Percentiles rank a stretch among this genome's conserved stretches.
These are phyloP conservation scores for Bradynema listronoti DNA, from an alignment of 1,140 invertebrate species.

Conservation along the genomic window DNA sequence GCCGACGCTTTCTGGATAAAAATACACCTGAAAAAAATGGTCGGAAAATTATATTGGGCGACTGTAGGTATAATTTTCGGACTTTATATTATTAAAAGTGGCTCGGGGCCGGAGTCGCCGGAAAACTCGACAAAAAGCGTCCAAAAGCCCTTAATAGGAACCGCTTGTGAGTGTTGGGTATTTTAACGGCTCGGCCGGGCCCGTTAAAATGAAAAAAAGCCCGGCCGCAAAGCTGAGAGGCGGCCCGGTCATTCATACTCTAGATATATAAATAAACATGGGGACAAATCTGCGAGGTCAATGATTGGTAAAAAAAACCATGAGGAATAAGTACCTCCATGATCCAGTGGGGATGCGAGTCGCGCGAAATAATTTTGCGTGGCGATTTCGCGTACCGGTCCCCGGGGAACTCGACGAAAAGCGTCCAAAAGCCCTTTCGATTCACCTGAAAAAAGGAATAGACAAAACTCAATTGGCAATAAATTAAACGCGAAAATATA, in stretches of 20 bases:
- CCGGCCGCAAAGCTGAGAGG: no score
- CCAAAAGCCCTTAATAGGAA: conserved; percentile 10
- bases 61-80: neutral
- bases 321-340: no score
- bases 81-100: neutral
- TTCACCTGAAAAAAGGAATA: conserved; percentile 37
- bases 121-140: neutral
- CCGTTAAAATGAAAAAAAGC: neutral
- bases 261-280: neutral
- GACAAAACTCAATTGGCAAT: no score
- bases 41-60: neutral
- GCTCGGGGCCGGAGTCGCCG: neutral
- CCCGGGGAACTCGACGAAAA: conserved; percentile 55
- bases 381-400: conserved; percentile 56
- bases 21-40: conserved; percentile 41
- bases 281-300: neutral
- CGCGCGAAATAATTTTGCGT: conserved; percentile 51
- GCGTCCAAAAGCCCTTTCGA: conserved; percentile 55
- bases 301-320: no score
- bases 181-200: neutral
- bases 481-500: conserved; percentile 3
- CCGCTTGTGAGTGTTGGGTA: neutral
- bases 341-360: conserved; percentile 56
- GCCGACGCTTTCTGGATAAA: conserved; percentile 49
- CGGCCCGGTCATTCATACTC: no score